A percentile compares a stretch with the other conserved stretches of the same genome.
These are phyloP conservation scores for Rhinolophus ferrumequinum DNA, from an alignment of 2,113 vertebrate genomes.

Conservation along the genomic window DNA sequence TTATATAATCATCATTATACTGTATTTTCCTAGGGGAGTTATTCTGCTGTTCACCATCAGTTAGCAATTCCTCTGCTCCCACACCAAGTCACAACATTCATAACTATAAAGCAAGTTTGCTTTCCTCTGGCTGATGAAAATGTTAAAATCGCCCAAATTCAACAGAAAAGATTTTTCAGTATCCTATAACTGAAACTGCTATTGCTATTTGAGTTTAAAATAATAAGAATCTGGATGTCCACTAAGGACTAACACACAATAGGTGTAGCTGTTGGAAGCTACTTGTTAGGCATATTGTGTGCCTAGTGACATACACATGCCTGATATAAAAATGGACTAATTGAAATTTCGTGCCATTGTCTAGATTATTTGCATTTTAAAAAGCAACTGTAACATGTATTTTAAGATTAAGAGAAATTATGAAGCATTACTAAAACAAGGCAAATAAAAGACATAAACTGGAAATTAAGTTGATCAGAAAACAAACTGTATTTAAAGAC, in stretches of 20 bases:
- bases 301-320: neutral
- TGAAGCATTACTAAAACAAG: neutral
- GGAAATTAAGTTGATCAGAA: conserved; percentile 22
- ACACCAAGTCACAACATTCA: conserved; percentile 3
- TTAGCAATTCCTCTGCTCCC: conserved; percentile 3
- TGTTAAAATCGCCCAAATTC: neutral
- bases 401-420: conserved; percentile 49
- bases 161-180: conserved; percentile 38
- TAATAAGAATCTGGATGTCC: neutral
- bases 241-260: neutral
- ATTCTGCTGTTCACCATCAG: neutral
- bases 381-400: neutral
- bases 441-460: neutral
- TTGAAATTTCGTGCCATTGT: neutral
- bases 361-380: neutral
- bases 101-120: conserved; percentile 2
- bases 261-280: neutral
- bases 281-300: neutral
- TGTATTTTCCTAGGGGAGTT: neutral
- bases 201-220: conserved; percentile 44
- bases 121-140: conserved; percentile 30
- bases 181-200: neutral
- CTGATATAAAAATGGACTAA: conserved; percentile 43
- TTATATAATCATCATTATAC: conserved; percentile 8
- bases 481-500: neutral